A percentile compares a stretch with the other conserved stretches of the same genome.
Evolutionary conservation across 1,140 invertebrate genomes (phyloP).

Genomic region (Chlorops oryzae): DNA sequence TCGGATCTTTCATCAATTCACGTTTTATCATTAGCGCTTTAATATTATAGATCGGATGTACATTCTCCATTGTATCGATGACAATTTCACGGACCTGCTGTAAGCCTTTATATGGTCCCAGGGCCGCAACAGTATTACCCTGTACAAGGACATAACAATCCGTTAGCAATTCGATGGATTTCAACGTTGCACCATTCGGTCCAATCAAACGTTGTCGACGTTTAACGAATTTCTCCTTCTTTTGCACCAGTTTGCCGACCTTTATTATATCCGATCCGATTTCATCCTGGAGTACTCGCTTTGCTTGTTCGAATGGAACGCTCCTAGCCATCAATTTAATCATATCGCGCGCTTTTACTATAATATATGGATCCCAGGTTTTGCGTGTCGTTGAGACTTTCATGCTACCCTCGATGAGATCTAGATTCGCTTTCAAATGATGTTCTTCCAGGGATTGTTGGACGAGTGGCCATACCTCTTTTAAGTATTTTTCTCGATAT

Average conservation of each 20-base stretch:
- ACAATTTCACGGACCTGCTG: slow-evolving; percentile 89
- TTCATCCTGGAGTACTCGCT: slow-evolving; percentile 80
- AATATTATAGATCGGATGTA: slow-evolving; percentile 99
- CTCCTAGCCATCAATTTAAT: slow-evolving; percentile 92
- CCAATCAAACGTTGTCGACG: slow-evolving; percentile 91
- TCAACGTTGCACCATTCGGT: slow-evolving; percentile 92
- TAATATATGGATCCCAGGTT: slow-evolving; percentile 98
- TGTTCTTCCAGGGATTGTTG: slow-evolving; percentile 75
- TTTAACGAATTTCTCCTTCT: slow-evolving; percentile 94
- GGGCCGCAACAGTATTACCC: slow-evolving; percentile 93
- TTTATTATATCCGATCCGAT: slow-evolving; percentile 95
- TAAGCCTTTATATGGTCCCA: slow-evolving; percentile 93
- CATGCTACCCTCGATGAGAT: slow-evolving; percentile 93
- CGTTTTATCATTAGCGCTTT: slow-evolving; percentile 97
- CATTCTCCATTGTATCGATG: slow-evolving; percentile 97
- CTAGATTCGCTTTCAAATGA: slow-evolving; percentile 83
- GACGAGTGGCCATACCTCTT: slow-evolving; percentile 93
- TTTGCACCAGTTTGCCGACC: slow-evolving; percentile 84
- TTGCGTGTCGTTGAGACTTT: slow-evolving; percentile 91
- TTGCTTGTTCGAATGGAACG: slow-evolving; percentile 94
- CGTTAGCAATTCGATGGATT: slow-evolving; percentile 96
- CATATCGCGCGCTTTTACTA: slow-evolving; percentile 94
- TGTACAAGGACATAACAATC: slow-evolving; percentile 96
- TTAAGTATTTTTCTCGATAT: slow-evolving; percentile 94
- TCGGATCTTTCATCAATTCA: slow-evolving; percentile 88